Evolutionary conservation across 1,140 invertebrate genomes (phyloP).

Genomic region (Vollenhovia emeryi): DNA sequence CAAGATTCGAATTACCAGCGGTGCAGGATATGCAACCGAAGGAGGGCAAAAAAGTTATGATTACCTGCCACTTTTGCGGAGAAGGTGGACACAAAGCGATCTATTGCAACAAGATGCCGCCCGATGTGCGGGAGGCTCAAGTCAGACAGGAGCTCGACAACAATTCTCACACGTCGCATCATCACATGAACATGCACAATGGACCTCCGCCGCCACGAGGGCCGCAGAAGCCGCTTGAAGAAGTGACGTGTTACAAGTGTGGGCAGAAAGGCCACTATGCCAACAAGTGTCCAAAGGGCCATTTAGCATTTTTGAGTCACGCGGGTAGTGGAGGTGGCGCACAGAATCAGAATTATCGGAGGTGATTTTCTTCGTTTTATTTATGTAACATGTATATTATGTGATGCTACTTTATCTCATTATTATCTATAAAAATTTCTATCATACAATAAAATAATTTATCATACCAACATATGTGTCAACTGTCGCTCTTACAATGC

Average conservation of each 20-base stretch:
- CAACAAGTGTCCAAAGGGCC: slow-evolving; percentile 99
- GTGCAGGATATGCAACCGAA: slow-evolving; percentile 93
- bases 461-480: slow-evolving; percentile 32
- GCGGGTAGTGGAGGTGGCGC: slow-evolving; percentile 73
- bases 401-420: slow-evolving; percentile 58
- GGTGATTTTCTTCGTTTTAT: slow-evolving; percentile 73
- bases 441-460: slow-evolving; percentile 71
- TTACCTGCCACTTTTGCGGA: slow-evolving; percentile 98
- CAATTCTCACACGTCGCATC: slow-evolving; percentile 76
- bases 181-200: slow-evolving; percentile 81
- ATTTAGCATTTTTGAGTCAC: slow-evolving; percentile 96
- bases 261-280: slow-evolving; percentile 99
- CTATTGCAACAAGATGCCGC: slow-evolving; percentile 94
- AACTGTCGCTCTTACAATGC: not conserved
- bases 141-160: slow-evolving; percentile 84
- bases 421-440: slow-evolving; percentile 70
- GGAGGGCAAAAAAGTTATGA: slow-evolving; percentile 93
- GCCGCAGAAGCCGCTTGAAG: slow-evolving; percentile 93
- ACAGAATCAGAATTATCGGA: slow-evolving; percentile 75
- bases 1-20: slow-evolving; percentile 97
- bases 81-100: slow-evolving; percentile 98
- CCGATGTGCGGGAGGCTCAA: slow-evolving; percentile 87
- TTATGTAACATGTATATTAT: slow-evolving; percentile 64
- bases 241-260: slow-evolving; percentile 99
- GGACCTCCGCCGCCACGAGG: slow-evolving; percentile 81